These are phyloP conservation scores for Rhynchophorus ferrugineus DNA, from an alignment of 1,140 invertebrate genomes.

Conservation along the genomic window DNA sequence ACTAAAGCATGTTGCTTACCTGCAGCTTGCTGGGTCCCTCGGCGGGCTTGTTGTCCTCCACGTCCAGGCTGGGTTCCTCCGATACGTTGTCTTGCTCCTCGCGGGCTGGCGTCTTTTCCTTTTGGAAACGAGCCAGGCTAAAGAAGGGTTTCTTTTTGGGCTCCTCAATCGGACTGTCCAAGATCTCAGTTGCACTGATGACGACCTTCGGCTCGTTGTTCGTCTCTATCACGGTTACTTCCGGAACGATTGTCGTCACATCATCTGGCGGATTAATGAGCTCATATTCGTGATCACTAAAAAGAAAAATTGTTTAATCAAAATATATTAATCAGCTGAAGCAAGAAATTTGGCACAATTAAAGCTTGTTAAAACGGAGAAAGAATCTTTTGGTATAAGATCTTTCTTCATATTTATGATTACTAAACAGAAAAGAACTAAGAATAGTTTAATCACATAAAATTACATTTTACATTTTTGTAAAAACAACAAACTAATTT, in stretches of 20 bases:
- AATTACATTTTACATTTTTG: no score
- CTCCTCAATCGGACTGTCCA: slow-evolving; percentile 16
- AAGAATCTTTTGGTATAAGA: no score
- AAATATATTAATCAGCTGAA: no score
- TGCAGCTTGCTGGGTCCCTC: slow-evolving; percentile 27
- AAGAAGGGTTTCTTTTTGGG: slow-evolving; percentile 27
- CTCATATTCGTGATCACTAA: slow-evolving; percentile 84
- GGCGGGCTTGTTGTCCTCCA: not conserved
- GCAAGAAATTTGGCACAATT: no score
- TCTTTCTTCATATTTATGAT: no score
- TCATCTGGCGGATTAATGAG: slow-evolving; percentile 49
- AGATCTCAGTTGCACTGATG: slow-evolving; percentile 13
- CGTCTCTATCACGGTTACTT: not conserved
- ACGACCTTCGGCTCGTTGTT: slow-evolving; percentile 11
- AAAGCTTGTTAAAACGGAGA: no score
- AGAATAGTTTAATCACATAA: no score
- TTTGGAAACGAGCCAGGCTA: slow-evolving; percentile 15
- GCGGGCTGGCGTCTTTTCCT: slow-evolving; percentile 2
- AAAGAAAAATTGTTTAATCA: slow-evolving; percentile 38
- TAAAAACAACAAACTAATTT: no score
- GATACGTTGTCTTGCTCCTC: not conserved
- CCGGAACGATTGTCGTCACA: slow-evolving; percentile 11
- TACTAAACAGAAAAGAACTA: no score
- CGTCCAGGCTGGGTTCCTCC: not conserved
- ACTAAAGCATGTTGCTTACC: not conserved